A percentile compares a stretch with the other conserved stretches of the same genome.
Conservation (phyloP, 37 sponge, comb jelly and placozoan genomes). For the Chondrilla cf. caribensis region DNA sequence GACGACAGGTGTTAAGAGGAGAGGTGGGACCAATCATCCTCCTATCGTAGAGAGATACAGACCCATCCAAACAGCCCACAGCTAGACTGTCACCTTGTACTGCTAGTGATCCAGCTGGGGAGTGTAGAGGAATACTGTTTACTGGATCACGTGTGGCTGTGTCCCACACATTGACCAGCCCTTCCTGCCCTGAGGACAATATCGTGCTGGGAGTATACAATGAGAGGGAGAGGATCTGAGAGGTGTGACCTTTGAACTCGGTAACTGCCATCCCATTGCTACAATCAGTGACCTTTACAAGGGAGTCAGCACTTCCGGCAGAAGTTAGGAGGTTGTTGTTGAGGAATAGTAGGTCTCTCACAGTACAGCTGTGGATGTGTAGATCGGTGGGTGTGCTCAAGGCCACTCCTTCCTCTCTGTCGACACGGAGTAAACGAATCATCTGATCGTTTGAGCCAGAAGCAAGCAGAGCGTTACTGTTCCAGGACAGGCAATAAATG, state of each 20-base stretch:
- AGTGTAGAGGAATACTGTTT: background rate
- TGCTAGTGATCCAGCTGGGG: slow-evolving; percentile 25
- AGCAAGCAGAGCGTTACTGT: slow-evolving; percentile 59
- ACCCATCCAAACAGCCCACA: slow-evolving; percentile 44
- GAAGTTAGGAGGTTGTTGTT: slow-evolving; percentile 49
- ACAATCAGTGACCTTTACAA: slow-evolving; percentile 50
- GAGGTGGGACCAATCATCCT: background rate
- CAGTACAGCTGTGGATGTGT: slow-evolving; percentile 52
- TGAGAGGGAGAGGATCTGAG: slow-evolving; percentile 58
- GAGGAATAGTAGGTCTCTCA: slow-evolving; percentile 74
- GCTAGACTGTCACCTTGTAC: slow-evolving; percentile 1
- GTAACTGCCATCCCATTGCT: slow-evolving; percentile 14
- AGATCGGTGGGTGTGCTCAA: background rate
- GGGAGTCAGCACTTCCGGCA: slow-evolving; percentile 64
- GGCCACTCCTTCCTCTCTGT: background rate
- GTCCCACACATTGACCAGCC: slow-evolving; percentile 71
- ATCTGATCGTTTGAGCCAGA: slow-evolving; percentile 92
- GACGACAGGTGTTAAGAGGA: background rate
- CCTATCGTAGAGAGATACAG: slow-evolving; percentile 39
- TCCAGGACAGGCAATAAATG: slow-evolving; percentile 91
- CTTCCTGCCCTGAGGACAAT: slow-evolving; percentile 66
- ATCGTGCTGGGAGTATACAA: slow-evolving; percentile 3
- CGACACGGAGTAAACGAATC: slow-evolving; percentile 51
- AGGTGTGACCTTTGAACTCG: slow-evolving; percentile 46
- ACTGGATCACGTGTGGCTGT: slow-evolving; percentile 4